These are phyloP conservation scores for Cyanoramphus novaezelandiae DNA, from an alignment of 2,113 vertebrate species.

Conservation along the genomic window DNA sequence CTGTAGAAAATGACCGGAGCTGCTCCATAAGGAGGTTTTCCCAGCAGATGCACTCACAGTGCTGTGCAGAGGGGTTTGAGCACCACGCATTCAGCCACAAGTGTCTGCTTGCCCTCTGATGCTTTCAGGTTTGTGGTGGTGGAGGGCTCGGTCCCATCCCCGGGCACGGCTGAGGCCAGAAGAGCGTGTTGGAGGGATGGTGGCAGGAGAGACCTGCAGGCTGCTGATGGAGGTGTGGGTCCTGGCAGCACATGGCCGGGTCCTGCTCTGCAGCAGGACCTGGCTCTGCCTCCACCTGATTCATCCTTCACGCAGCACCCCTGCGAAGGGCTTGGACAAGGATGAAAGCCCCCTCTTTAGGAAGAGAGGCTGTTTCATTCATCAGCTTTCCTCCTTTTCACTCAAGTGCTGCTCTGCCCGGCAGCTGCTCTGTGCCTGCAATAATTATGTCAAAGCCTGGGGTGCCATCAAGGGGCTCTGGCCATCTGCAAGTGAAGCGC, in stretches of 20 bases:
- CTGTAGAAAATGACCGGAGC: fast-evolving
- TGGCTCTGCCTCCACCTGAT: background rate
- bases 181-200: fast-evolving
- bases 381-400: background rate
- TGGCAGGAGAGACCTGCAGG: background rate
- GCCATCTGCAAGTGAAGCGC: conserved; percentile 33
- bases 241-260: background rate
- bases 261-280: background rate
- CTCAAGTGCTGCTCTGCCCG: background rate
- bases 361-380: background rate
- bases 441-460: conserved; percentile 7
- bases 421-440: background rate
- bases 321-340: background rate
- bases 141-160: background rate
- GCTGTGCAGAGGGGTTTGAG: background rate
- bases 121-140: fast-evolving
- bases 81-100: fast-evolving
- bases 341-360: background rate
- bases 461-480: conserved; percentile 28
- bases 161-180: fast-evolving
- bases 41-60: fast-evolving
- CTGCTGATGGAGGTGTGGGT: background rate
- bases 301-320: background rate
- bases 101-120: fast-evolving
- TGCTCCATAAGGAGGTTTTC: background rate